Evolutionary conservation across 92 coral and sea anemone species (phyloP).

Genomic region (Epizoanthus stellaris): DNA sequence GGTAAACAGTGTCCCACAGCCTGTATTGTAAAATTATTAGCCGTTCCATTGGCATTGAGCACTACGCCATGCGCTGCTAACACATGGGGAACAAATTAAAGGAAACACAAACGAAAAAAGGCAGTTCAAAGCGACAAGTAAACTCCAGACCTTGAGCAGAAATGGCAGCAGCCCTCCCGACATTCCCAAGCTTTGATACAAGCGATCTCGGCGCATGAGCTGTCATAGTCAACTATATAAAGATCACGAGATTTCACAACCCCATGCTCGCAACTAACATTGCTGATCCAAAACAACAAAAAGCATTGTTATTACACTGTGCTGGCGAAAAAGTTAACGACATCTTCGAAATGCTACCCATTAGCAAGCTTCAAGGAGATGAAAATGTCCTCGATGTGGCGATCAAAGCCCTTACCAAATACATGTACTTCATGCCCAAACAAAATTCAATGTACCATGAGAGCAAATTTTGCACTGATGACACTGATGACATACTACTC

Average conservation of each 20-base stretch:
- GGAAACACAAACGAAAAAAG: no score
- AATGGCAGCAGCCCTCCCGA: no score
- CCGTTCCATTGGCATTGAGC: no score
- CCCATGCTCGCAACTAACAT: not conserved
- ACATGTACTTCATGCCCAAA: slow-evolving; percentile 37
- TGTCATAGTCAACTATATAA: no score
- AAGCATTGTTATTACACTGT: slow-evolving; percentile 46
- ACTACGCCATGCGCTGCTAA: no score
- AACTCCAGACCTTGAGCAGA: no score
- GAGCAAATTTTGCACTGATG: slow-evolving; percentile 38
- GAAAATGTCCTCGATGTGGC: slow-evolving; percentile 36
- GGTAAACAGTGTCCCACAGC: no score
- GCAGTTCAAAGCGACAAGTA: no score
- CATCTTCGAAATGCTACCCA: slow-evolving; percentile 33
- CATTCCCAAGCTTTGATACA: no score
- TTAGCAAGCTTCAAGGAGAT: slow-evolving; percentile 14
- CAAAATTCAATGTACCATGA: slow-evolving; percentile 29
- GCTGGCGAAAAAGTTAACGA: slow-evolving; percentile 54
- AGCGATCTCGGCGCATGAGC: no score
- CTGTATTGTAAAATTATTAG: no score
- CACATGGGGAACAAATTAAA: no score
- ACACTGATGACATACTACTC: slow-evolving; percentile 27
- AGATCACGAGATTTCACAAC: not conserved
- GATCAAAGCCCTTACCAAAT: slow-evolving; percentile 15
- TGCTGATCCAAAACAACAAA: not conserved